Percentiles rank a stretch among this genome's conserved stretches.
Evolutionary conservation across 2,113 vertebrate genomes (phyloP).

Genomic region (Toxostoma redivivum): DNA sequence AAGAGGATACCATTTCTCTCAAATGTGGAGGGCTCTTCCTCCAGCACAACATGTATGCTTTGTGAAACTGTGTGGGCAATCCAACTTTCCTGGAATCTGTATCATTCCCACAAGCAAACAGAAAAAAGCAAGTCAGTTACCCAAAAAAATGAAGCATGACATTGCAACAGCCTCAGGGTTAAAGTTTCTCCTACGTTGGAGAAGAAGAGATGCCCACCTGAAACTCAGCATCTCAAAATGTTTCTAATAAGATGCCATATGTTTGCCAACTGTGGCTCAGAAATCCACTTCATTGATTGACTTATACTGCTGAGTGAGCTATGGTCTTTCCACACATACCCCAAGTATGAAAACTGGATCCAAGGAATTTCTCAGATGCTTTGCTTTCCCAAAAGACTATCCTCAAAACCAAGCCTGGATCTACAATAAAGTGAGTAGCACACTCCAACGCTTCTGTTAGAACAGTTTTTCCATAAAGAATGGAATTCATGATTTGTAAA

Average conservation of each 20-base stretch:
- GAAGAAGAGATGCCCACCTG: neutral
- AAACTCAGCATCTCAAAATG: neutral
- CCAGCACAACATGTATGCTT: neutral
- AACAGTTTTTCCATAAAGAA: neutral
- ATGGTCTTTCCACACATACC: accelerated
- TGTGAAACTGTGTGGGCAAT: neutral
- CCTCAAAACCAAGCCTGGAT: neutral
- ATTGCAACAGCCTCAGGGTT: neutral
- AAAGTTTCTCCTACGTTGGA: neutral
- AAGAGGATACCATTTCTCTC: neutral
- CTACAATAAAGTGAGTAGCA: neutral
- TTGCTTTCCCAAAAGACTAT: neutral
- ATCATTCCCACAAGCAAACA: neutral
- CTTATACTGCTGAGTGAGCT: neutral
- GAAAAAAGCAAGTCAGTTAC: neutral
- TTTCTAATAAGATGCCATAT: neutral
- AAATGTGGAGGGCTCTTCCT: neutral
- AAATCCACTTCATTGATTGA: neutral
- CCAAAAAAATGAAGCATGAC: neutral
- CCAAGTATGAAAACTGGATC: neutral
- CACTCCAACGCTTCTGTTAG: neutral
- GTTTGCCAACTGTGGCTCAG: neutral
- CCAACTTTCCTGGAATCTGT: neutral
- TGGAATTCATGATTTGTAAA: neutral
- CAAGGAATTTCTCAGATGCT: neutral